phyloP scores from a whole-genome alignment of 2,797 vertebrate species.

The Gymnoscopelus microlampas region DNA sequence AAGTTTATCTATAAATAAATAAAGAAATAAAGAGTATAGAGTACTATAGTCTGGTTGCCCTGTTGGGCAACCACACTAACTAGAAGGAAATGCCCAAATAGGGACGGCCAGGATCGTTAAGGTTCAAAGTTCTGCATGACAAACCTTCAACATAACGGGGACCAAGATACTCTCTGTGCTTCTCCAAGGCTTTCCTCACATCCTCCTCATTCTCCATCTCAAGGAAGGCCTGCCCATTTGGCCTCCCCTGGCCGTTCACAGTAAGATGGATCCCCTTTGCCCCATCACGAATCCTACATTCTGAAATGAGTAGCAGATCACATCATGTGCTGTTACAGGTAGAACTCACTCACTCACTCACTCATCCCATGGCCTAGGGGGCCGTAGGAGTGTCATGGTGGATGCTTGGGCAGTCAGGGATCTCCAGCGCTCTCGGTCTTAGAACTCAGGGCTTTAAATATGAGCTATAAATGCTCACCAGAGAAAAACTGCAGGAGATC shows the following conservation, averaged over 20 bases:
- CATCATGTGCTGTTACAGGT: background rate
- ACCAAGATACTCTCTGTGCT: conserved; percentile 90
- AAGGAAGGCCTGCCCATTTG: conserved; percentile 88
- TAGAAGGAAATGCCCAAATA: no score
- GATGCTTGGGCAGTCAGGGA: no score
- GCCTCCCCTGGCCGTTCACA: conserved; percentile 82
- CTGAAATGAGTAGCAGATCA: conserved; percentile 65
- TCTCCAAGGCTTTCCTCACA: conserved; percentile 89
- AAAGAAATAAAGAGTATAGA: no score
- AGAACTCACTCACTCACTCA: no score
- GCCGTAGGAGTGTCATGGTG: no score
- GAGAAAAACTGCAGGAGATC: conserved; percentile 92
- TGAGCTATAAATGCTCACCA: conserved; percentile 71
- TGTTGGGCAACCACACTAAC: no score
- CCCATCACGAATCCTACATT: conserved; percentile 87
- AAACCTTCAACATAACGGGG: conserved; percentile 93
- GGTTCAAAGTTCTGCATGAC: conserved; percentile 11
- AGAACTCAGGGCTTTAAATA: no score
- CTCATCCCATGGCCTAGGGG: no score
- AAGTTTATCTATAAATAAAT: no score
- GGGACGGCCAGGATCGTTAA: no score
- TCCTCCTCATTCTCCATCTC: conserved; percentile 91
- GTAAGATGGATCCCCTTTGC: conserved; percentile 90
- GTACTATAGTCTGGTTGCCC: no score
- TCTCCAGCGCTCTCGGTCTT: no score